Percentiles rank a stretch among this genome's conserved stretches.
Evolutionary conservation across 2,888 invertebrate genomes (phyloP).

Genomic region (Uloborus plumipes): DNA sequence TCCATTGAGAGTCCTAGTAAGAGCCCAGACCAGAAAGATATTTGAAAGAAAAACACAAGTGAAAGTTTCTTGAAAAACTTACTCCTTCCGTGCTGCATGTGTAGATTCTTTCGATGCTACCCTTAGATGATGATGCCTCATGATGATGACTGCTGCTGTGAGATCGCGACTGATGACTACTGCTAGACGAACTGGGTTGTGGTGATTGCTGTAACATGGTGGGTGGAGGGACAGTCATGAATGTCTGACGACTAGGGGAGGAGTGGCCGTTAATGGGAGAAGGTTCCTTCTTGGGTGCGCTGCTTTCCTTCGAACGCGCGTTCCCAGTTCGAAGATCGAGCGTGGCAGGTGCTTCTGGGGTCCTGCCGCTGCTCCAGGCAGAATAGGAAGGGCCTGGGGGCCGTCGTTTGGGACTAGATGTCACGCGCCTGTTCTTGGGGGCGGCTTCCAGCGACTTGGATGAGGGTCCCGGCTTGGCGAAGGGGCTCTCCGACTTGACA

Average conservation of each 20-base stretch:
- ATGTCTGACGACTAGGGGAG: slow-evolving; percentile 9
- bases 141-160: background rate
- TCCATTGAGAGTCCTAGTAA: too few relatives aligned
- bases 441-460: slow-evolving; percentile 13
- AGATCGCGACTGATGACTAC: slow-evolving; percentile 8
- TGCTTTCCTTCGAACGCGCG: background rate
- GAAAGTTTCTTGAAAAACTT: background rate
- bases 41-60: background rate
- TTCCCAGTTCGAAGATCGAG: slow-evolving; percentile 7
- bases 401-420: slow-evolving; percentile 28
- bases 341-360: slow-evolving; percentile 1
- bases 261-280: slow-evolving; percentile 6
- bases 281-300: background rate
- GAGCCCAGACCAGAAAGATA: too few relatives aligned
- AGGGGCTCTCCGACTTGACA: too few relatives aligned
- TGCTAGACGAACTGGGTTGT: slow-evolving; percentile 6
- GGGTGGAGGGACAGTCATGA: slow-evolving; percentile 36
- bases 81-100: slow-evolving; percentile 31
- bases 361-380: slow-evolving; percentile 11
- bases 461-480: slow-evolving; percentile 1
- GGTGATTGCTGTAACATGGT: slow-evolving; percentile 28
- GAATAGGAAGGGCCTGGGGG: slow-evolving; percentile 27
- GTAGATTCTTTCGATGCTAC: slow-evolving; percentile 12
- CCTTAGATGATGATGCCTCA: slow-evolving; percentile 15
- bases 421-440: slow-evolving; percentile 10